These are phyloP conservation scores for fruit fly (Drosophila melanogaster) DNA, from an alignment of 1,140 invertebrate genomes.

Conservation along the genomic window Release_6_plus_ISO1_MT NT_033779.5:13473501-13474000, in stretches of 20 bases:
- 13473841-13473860: constrained; percentile 58
- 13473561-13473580: background rate
- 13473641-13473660: background rate
- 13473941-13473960: constrained; percentile 9
- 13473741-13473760: constrained; percentile 1
- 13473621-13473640: background rate
- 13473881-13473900: constrained; percentile 78
- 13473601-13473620: constrained; percentile 8
- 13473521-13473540: constrained; percentile 30
- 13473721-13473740: constrained; percentile 26
- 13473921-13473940: constrained; percentile 63
- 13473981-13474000: constrained; percentile 34
- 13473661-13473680: background rate
- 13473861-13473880: constrained; percentile 61
- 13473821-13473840: constrained; percentile 55
- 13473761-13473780: background rate
- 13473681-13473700: background rate
- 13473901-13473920: constrained; percentile 74
- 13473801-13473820: constrained; percentile 62
- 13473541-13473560: background rate
- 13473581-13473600: constrained; percentile 5
- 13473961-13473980: constrained; percentile 48
- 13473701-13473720: constrained; percentile 66
- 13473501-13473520: constrained; percentile 10
- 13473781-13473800: constrained; percentile 14